Conservation (phyloP, 2,797 vertebrate genomes). For the Melanotaenia nigrans region DNA sequence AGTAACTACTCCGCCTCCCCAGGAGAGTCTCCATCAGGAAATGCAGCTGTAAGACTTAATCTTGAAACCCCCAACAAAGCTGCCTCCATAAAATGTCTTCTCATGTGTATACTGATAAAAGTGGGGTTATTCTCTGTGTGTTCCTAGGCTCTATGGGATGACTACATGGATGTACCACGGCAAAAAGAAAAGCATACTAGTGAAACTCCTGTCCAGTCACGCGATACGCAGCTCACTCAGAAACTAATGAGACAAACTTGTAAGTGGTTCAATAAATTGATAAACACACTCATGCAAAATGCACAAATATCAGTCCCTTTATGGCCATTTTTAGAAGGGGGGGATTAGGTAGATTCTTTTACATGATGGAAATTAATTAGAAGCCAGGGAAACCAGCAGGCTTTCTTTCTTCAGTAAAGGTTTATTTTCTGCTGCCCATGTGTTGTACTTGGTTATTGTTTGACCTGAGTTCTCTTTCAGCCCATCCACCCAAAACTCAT, state of each 20-base stretch:
- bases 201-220: conserved; percentile 78
- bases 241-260: conserved; percentile 86
- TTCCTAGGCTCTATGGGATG: conserved; percentile 89
- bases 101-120: background rate
- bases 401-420: background rate
- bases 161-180: conserved; percentile 90
- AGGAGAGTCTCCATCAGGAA: conserved; percentile 90
- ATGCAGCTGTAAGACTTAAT: conserved; percentile 83
- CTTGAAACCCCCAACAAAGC: background rate
- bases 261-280: conserved; percentile 73
- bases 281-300: background rate
- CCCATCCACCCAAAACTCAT: conserved; percentile 90
- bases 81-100: background rate
- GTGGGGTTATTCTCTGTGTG: background rate
- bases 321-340: no score
- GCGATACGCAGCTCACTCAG: conserved; percentile 80
- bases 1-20: conserved; percentile 94
- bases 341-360: no score
- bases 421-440: background rate
- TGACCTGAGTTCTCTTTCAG: conserved; percentile 77
- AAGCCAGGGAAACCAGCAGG: background rate
- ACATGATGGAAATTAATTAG: background rate
- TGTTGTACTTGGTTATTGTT: conserved; percentile 4
- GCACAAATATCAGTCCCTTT: background rate
- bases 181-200: conserved; percentile 84